Conservation (phyloP, 2,888 invertebrate species). For the Lithophane semibrunnea region DNA sequence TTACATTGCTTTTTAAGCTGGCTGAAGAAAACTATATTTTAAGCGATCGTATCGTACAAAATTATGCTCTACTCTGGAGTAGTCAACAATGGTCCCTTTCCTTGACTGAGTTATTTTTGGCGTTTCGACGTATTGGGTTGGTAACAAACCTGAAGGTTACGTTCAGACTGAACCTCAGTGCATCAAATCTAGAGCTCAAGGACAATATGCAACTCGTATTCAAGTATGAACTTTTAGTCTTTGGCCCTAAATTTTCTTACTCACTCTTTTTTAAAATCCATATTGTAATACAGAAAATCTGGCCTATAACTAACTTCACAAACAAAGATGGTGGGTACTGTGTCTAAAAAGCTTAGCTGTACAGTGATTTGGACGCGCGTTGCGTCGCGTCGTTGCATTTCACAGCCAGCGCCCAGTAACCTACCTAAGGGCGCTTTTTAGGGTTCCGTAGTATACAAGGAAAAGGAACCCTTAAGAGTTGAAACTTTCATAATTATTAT, state of each 20-base stretch:
- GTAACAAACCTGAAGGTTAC: neutral
- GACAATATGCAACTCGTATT: neutral
- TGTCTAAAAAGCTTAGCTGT: neutral
- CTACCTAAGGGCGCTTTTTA: neutral
- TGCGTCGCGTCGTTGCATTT: too few species aligned
- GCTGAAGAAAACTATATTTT: conserved; percentile 30
- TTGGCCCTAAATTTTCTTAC: neutral
- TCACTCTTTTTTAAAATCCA: too few species aligned
- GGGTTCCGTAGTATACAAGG: too few species aligned
- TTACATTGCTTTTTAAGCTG: conserved; percentile 37
- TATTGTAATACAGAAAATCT: neutral
- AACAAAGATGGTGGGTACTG: neutral
- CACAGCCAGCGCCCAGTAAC: too few species aligned
- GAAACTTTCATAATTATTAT: too few species aligned
- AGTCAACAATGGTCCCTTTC: conserved; percentile 16
- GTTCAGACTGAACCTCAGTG: neutral
- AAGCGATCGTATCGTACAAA: conserved; percentile 20
- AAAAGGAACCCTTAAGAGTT: too few species aligned
- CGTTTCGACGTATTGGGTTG: neutral
- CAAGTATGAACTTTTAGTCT: neutral
- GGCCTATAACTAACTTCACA: neutral
- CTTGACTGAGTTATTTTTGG: neutral
- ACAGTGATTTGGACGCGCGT: neutral
- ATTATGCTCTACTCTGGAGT: conserved; percentile 7
- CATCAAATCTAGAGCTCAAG: neutral